These are phyloP conservation scores for Erebia aethiops DNA, from an alignment of 2,888 invertebrate species.

Conservation along the genomic window DNA sequence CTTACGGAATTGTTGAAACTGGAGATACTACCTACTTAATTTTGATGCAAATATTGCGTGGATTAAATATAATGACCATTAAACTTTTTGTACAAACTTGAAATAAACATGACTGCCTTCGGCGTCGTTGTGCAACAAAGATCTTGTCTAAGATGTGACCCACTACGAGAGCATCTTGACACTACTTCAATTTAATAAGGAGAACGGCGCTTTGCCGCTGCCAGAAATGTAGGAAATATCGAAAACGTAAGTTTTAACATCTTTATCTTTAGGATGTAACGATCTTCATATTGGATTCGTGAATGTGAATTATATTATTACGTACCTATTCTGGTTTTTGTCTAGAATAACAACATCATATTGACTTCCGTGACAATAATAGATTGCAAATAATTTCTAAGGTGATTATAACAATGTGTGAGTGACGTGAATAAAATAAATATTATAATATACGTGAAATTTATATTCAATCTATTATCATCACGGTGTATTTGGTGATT, in stretches of 20 bases:
- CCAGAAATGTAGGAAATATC: slow-evolving; percentile 43
- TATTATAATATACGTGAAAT: background rate
- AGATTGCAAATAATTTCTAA: background rate
- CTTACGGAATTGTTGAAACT: too few species aligned
- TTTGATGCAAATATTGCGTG: slow-evolving; percentile 26
- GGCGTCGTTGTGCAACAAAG: slow-evolving; percentile 52
- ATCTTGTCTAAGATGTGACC: slow-evolving; percentile 68
- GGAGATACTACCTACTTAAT: too few species aligned
- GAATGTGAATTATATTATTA: slow-evolving; percentile 27
- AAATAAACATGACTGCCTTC: slow-evolving; percentile 38
- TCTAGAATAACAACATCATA: background rate
- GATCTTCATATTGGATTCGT: slow-evolving; percentile 46
- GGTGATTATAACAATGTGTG: too few species aligned
- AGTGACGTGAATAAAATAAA: too few species aligned
- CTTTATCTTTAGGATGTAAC: slow-evolving; percentile 53
- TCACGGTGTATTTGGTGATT: slow-evolving; percentile 23
- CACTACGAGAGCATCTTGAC: slow-evolving; percentile 67
- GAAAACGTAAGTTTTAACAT: slow-evolving; percentile 31
- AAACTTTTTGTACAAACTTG: slow-evolving; percentile 37
- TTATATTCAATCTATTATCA: slow-evolving; percentile 2
- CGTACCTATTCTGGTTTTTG: background rate
- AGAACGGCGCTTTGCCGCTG: slow-evolving; percentile 62
- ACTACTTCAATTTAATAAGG: slow-evolving; percentile 72
- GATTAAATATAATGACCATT: slow-evolving; percentile 27
- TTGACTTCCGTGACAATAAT: slow-evolving; percentile 17